A percentile compares a stretch with the other conserved stretches of the same genome.
Conservation (phyloP, 2,113 vertebrate species). For the Manacus vitellinus region DNA sequence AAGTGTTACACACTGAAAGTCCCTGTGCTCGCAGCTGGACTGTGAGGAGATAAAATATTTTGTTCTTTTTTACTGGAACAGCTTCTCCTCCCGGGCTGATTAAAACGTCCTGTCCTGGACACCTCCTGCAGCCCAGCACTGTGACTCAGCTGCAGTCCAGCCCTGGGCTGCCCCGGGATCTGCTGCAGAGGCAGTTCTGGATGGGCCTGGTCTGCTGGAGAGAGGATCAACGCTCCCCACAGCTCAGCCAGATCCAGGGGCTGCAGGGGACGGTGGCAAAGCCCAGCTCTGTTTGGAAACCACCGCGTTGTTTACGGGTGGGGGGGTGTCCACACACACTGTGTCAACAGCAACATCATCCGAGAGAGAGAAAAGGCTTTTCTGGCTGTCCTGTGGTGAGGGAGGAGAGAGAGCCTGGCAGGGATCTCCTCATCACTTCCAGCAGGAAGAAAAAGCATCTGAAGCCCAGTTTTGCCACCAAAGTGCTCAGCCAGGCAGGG, state of each 20-base stretch:
- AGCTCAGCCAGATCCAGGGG: neutral
- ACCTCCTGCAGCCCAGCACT: neutral
- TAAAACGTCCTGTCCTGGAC: neutral
- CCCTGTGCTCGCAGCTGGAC: fast-evolving
- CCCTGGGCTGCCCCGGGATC: neutral
- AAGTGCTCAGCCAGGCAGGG: neutral
- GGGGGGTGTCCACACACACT: neutral
- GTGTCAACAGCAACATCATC: neutral
- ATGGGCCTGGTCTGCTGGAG: neutral
- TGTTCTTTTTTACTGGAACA: neutral
- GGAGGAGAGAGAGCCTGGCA: neutral
- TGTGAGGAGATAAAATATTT: neutral
- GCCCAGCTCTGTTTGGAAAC: neutral
- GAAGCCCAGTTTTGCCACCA: fast-evolving
- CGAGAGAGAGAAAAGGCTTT: neutral
- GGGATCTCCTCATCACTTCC: neutral
- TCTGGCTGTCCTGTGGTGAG: neutral
- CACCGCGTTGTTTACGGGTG: neutral
- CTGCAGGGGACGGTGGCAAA: neutral
- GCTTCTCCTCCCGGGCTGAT: neutral
- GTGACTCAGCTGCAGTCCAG: neutral
- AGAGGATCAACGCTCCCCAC: fast-evolving
- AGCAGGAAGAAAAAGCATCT: neutral
- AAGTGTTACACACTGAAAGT: fast-evolving
- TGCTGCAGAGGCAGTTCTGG: neutral